These are phyloP conservation scores for Diabrotica undecimpunctata DNA, from an alignment of 1,140 invertebrate species.

Conservation along the genomic window DNA sequence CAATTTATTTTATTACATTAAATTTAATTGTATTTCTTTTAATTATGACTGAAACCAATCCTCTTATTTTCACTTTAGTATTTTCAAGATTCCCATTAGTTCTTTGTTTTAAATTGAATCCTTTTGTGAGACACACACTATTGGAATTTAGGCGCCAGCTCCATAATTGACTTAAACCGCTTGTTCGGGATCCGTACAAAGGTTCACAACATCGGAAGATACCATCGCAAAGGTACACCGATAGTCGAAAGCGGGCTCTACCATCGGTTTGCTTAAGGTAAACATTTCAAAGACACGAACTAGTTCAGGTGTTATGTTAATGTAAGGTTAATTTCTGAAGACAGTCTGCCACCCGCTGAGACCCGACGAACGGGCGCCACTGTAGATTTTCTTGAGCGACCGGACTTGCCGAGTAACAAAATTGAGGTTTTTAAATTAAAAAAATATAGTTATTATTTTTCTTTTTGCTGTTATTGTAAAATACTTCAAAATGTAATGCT, in stretches of 20 bases:
- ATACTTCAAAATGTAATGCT: too few relatives aligned
- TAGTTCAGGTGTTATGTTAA: conserved; percentile 9
- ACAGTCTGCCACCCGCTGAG: conserved; percentile 26
- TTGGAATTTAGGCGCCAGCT: conserved; percentile 30
- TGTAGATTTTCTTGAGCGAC: conserved; percentile 25
- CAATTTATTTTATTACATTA: too few relatives aligned
- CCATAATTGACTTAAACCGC: conserved; percentile 23
- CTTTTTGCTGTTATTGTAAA: too few relatives aligned
- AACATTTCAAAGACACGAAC: not conserved
- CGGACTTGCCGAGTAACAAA: not conserved
- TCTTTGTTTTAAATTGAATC: not conserved
- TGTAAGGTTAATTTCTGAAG: conserved; percentile 9
- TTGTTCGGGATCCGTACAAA: not conserved
- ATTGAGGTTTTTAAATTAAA: too few relatives aligned
- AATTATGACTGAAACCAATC: too few relatives aligned
- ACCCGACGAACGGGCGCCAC: conserved; percentile 37
- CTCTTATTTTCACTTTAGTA: too few relatives aligned
- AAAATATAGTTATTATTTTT: too few relatives aligned
- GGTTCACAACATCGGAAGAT: conserved; percentile 4
- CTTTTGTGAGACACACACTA: conserved; percentile 7
- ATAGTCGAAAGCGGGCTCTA: not conserved
- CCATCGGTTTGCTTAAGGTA: not conserved
- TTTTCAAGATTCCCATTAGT: too few relatives aligned
- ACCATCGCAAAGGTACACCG: not conserved
- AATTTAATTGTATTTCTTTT: too few relatives aligned